Evolutionary conservation across 2,113 vertebrate genomes (phyloP), one percentile per base, ranked within the genome.

Genomic region (Agelaius tricolor): DNA sequence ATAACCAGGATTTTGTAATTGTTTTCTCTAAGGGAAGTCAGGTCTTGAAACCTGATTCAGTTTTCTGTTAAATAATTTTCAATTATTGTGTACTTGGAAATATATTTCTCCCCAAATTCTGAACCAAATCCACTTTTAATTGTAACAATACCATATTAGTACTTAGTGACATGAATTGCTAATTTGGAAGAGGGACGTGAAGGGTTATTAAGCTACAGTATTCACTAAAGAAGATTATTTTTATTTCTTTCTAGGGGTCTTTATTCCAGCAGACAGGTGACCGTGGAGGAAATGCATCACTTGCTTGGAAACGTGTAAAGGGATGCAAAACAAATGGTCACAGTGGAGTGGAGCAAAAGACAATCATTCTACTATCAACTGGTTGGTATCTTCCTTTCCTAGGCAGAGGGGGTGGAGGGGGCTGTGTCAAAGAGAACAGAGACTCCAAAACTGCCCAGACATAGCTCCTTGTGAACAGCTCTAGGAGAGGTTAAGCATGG

Each of bases 341-440:
- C 47, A 98, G 94, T 72, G 97, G 97, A 72, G 95, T 97, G 94
- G 97, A 98, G 80, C 98, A 98, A 74, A 98, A 98, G 97, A 98
- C 99, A 90, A 98, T 99, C 96, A 97, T 99, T 93, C 97, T 99
- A 84, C 98, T 99, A 97, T 98, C 99, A 57, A 99, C 99, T 97
- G 99, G 99, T 99, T 95, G 97, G 96, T 97, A 90, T 35, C 46
- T 71, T 90, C 63, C 44, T 59, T 92, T 67, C 27, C 26, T 31
- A 43, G 10, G 49, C 46, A 27, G 13, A 54, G 62, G 33, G 35
- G 44, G 63, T 43, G 72, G 80, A 28, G 23, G 39, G 61, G 61
- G 33, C 67, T 61, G 57, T 17, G 57, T 59, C 62, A 54, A 44
- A 69, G 54, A 69, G 31, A 71, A 46, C 31, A 2, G n/a, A 46